Evolutionary conservation across 1,140 invertebrate species (phyloP), one percentile per base, ranked within the genome.

Genomic region (Notospermus geniculatus): DNA sequence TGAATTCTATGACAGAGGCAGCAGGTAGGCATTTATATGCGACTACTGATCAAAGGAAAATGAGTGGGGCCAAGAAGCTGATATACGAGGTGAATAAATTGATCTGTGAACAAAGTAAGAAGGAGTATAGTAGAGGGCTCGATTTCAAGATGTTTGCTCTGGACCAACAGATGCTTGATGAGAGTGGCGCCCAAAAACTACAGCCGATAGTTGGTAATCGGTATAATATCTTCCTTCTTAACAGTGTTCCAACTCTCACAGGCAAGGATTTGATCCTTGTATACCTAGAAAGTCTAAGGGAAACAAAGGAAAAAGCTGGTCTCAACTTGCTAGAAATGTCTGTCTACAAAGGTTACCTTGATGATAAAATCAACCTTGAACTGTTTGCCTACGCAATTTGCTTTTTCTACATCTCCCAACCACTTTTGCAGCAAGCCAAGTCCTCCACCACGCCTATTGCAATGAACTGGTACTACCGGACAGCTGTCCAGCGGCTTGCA

Each of bases 61-160:
- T 63, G 29, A 11, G 11, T 29, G 56, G 50, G 36, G 56, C 56
- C 4, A 59, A 63, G 43, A 63, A 63, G 41, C 52, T 54, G 17
- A 59, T 63, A 13, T 63, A 63, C 43, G 56, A 63, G 29, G 29
- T 41, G 23, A 55, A 63, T 17, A 63, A 63, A 29, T 39, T 59
- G n/a, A 15, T 63, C 7, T 63, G 62, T 59, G n/a, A 58, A n/a
- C 43, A 58, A 19, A 36, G 25, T n/a, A 39, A 29, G 19, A 63
- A 63, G 29, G 57, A 63, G 41, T 63, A 59, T 25, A 36, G 50
- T 28, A 4, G 27, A 22, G 62, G 62, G 5, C 22, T n/a, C 2
- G 62, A 63, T 41, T 63, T 59, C 43, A 59, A 54, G 23, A 28
- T 28, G 17, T 59, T 50, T 50, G 19, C 25, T 11, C 2, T 59